These are phyloP conservation scores for Uromys caudimaculatus DNA, from an alignment of 2,797 vertebrate species.

Conservation along the genomic window DNA sequence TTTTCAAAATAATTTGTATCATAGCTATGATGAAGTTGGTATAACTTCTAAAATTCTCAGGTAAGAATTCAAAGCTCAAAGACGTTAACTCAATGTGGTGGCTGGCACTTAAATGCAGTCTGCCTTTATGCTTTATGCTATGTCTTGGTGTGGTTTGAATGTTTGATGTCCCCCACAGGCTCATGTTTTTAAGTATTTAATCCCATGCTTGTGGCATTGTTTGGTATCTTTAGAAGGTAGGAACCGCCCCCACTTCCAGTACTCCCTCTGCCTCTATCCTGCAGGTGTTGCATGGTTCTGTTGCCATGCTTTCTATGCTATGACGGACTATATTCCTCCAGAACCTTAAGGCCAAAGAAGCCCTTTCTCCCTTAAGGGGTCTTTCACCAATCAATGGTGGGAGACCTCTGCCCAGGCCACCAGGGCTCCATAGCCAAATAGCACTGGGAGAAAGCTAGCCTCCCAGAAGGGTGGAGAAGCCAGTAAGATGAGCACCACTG, in stretches of 20 bases:
- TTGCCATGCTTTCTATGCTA: neutral
- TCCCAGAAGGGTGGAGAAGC: too few species aligned
- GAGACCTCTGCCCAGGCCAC: too few species aligned
- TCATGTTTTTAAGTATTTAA: neutral
- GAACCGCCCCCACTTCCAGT: neutral
- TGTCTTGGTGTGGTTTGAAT: neutral
- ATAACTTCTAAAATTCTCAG: neutral
- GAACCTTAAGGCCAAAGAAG: neutral
- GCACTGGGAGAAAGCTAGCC: too few species aligned
- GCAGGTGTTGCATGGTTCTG: neutral
- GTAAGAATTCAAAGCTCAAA: too few species aligned
- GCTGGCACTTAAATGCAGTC: neutral
- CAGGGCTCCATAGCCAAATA: too few species aligned
- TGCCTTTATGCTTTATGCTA: neutral
- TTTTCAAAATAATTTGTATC: conserved; percentile 4
- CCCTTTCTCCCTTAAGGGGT: neutral
- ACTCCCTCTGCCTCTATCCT: neutral
- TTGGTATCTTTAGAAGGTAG: neutral
- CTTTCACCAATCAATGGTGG: too few species aligned
- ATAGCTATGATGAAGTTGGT: neutral
- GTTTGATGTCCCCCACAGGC: neutral
- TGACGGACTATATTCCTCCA: neutral
- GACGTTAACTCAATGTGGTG: neutral
- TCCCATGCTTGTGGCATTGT: too few species aligned
- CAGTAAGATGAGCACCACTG: too few species aligned